Conservation (phyloP, 2,888 invertebrate species). For the Phasia obesa region DNA sequence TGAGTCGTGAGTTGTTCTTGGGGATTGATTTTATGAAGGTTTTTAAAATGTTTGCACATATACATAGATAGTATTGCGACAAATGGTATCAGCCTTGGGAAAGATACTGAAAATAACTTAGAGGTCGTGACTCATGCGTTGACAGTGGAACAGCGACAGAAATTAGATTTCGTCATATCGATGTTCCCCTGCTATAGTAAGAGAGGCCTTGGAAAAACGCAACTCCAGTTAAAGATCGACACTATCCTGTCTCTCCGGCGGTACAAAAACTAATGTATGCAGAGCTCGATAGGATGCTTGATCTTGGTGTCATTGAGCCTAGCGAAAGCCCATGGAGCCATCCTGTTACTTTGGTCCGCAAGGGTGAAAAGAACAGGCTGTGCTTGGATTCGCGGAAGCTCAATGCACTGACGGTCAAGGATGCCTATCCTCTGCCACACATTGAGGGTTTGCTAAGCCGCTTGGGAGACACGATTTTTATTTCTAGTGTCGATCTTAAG, state of each 20-base stretch:
- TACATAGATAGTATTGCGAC: neutral
- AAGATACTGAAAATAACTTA: neutral
- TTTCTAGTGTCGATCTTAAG: neutral
- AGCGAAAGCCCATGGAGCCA: neutral
- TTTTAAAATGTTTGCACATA: neutral
- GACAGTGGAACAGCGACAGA: neutral
- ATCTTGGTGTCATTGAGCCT: too few species aligned
- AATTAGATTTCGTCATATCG: neutral
- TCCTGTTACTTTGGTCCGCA: neutral
- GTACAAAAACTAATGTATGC: neutral
- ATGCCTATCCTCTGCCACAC: too few species aligned
- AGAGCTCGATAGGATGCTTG: too few species aligned
- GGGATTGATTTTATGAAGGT: neutral
- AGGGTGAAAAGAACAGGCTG: too few species aligned
- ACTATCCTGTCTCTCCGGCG: neutral
- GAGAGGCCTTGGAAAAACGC: neutral
- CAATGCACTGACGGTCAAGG: too few species aligned
- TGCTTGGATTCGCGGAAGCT: too few species aligned
- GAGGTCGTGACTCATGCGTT: neutral
- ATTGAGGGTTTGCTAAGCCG: too few species aligned
- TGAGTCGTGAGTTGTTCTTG: neutral
- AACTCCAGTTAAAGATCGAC: neutral
- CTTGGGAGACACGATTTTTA: neutral
- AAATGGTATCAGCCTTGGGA: neutral
- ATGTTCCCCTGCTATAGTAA: neutral